Evolutionary conservation across 2,113 vertebrate species (phyloP).

Genomic region (Boleophthalmus pectinirostris): DNA sequence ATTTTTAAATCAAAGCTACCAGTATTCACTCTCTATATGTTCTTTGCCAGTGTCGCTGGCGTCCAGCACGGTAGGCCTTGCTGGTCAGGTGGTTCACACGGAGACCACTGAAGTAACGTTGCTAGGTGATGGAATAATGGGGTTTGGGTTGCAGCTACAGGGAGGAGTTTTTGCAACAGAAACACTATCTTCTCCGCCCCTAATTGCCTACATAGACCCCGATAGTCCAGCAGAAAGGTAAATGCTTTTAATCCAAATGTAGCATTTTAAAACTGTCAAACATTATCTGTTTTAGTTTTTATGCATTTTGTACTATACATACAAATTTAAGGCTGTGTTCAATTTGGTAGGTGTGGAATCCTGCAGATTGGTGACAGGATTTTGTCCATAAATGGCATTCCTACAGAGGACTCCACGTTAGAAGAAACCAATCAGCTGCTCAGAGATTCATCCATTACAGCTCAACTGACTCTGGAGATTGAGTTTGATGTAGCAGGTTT

Average conservation of each 20-base stretch:
- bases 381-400: slow-evolving; percentile 92
- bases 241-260: not conserved
- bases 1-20: not conserved
- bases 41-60: slow-evolving; percentile 88
- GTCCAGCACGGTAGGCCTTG: slow-evolving; percentile 93
- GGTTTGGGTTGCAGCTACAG: slow-evolving; percentile 97
- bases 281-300: not conserved
- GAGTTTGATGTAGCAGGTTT: slow-evolving; percentile 98
- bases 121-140: slow-evolving; percentile 89
- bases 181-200: slow-evolving; percentile 94
- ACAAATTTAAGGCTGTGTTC: not conserved
- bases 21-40: not conserved
- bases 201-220: slow-evolving; percentile 96
- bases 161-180: slow-evolving; percentile 97
- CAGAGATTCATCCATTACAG: slow-evolving; percentile 91
- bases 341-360: slow-evolving; percentile 85
- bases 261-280: not conserved
- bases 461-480: slow-evolving; percentile 96
- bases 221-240: slow-evolving; percentile 97
- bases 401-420: slow-evolving; percentile 95
- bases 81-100: slow-evolving; percentile 97
- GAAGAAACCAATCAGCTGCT: slow-evolving; percentile 98
- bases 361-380: slow-evolving; percentile 98
- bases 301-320: not conserved
- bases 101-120: slow-evolving; percentile 94